These are phyloP conservation scores for Stenurella melanura DNA, from an alignment of 2,888 invertebrate genomes.

Conservation along the genomic window DNA sequence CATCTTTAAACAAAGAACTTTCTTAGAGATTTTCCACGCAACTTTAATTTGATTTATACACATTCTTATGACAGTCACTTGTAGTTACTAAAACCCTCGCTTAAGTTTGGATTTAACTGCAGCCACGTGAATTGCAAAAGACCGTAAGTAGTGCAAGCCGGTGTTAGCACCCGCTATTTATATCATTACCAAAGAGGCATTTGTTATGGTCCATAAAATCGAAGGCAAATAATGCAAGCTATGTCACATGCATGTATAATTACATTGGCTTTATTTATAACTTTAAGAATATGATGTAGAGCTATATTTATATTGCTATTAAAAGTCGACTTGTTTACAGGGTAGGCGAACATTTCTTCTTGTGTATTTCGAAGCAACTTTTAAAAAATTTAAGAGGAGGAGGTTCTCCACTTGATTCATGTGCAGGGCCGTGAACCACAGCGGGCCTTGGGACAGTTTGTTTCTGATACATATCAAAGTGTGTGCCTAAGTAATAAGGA, in stretches of 20 bases:
- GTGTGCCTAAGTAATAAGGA: too few relatives aligned
- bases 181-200: slow-evolving; percentile 11
- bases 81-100: neutral
- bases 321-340: neutral
- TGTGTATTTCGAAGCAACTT: neutral
- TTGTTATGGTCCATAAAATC: slow-evolving; percentile 18
- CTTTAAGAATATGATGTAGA: neutral
- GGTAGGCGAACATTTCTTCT: neutral
- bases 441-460: too few relatives aligned
- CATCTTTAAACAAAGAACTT: neutral
- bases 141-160: neutral
- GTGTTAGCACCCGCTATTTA: slow-evolving; percentile 13
- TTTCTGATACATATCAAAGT: too few relatives aligned
- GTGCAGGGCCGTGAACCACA: too few relatives aligned
- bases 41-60: neutral
- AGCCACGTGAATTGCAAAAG: neutral
- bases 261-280: slow-evolving; percentile 20
- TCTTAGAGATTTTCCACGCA: neutral
- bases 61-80: neutral
- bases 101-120: neutral
- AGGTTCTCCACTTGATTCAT: too few relatives aligned
- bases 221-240: slow-evolving; percentile 19
- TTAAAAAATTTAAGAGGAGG: too few relatives aligned
- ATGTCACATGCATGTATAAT: slow-evolving; percentile 16
- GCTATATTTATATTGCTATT: slow-evolving; percentile 6